Base-by-base conservation (phyloP, 2,888 invertebrate species). In the Drosophila subquinaria region DNA sequence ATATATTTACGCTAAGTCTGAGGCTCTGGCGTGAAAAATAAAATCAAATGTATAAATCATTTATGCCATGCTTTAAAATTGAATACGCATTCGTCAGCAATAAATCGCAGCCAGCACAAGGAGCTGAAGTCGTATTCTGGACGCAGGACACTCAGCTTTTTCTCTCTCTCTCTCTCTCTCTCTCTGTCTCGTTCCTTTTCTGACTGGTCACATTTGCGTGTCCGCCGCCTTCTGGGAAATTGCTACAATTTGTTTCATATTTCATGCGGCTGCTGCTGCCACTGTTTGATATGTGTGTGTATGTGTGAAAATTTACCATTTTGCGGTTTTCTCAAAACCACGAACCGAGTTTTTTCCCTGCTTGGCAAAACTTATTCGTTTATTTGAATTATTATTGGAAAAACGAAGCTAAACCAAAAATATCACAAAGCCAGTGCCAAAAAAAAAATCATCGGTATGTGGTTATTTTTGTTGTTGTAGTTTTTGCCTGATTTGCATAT, bases 21-120 rank as follows among this genome's bases (percentile, higher is more conserved):
- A 45, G 62, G 17, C 59, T 60, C 59, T 60, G 69, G 76, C 71
- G 65, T 66, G 64, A 80, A 81, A 81, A 77, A 82, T 79, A 83
- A 89, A 87, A 86, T 83, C 86, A 88, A 87, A 90, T 83, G 78
- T 82, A 88, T 90, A 89, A 89, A 89, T 90, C 90, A 90, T 88
- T 76, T 82, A 67, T 85, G 74, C 66, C 63, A 73, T 75, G 69
- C 82, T 80, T 86, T 81, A 82, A 85, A 86, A 89, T 90, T 86
- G 89, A 88, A 90, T 82, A 87, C 76, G 81, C 82, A 89, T 89
- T 88, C 88, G 84, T 86, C 86, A 87, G 90, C 89, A 82, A 90
- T 90, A 87, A 89, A 87, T 87, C 69, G 76, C 78, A 48, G 51
- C 36, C 53, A 33, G 52, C 42, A 36, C 52, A 55, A 53, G 57